Evolutionary conservation across 2,888 invertebrate species (phyloP), one percentile per base, ranked within the genome.

Genomic region (Cheilosia vulpina): DNA sequence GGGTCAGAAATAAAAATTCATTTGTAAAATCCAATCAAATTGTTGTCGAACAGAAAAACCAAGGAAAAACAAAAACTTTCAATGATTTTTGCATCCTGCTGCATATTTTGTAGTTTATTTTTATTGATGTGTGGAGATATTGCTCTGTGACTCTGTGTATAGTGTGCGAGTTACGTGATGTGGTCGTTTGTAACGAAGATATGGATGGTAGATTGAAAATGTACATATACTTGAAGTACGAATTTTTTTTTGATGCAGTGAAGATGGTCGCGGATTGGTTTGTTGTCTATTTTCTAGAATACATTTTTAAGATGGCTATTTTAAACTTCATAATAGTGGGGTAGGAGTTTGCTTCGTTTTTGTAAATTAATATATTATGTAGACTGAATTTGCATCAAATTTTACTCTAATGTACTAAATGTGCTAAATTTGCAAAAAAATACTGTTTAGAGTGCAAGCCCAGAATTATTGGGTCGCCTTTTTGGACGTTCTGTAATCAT

Each of bases 21-120:
- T 76, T 81, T 76, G 75, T 63, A 58, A 68, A 79, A 84, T 84
- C 75, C 84, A 84, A 84, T 84, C 79, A 84, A 69, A 65, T 69
- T 58, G 53, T 66, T 79, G 69, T 66, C 60, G 58, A 72, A 34
- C 62, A 63, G 41, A 55, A 53, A n/a, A 41, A 24, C 41, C 43
- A n/a, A 24, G 62, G 19, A 31, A 38, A 38, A n/a, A 60, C 4
- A 58, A 60, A 47, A 60, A 53, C 34, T 11, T 66, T 71, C 63
- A 63, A 53, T 77, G 76, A 43, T 66, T 73, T 83, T 68, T 58
- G 63, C 78, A 83, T 77, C 34, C 68, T 55, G 19, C 21, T 66
- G 66, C 55, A 63, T 21, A 47, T 21, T 52, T 52, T 19, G 21
- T 19, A 21, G 19, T 52, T 31, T 50, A 19, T 72, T 34, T 66